These are phyloP conservation scores for Exocentrus adspersus DNA, from an alignment of 2,888 invertebrate genomes.

Conservation along the genomic window DNA sequence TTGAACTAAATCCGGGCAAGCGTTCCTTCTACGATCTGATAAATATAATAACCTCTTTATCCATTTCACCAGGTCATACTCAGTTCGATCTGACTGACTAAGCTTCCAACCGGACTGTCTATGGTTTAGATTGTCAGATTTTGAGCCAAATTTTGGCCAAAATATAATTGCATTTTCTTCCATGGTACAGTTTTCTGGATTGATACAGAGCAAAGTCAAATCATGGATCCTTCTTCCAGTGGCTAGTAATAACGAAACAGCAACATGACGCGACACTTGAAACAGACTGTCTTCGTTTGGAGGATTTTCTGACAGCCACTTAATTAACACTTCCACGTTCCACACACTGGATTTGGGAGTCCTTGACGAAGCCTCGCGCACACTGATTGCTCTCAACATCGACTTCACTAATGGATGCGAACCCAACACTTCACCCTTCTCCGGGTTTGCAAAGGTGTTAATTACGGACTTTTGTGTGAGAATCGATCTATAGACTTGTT, in stretches of 20 bases:
- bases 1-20: too few relatives aligned
- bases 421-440: too few relatives aligned
- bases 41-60: constrained; percentile 19
- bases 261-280: constrained; percentile 27
- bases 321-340: too few relatives aligned
- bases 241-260: constrained; percentile 35
- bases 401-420: too few relatives aligned
- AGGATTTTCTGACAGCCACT: too few relatives aligned
- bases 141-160: constrained; percentile 46
- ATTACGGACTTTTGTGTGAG: neutral
- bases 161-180: constrained; percentile 35
- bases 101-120: constrained; percentile 39
- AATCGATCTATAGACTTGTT: neutral
- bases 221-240: constrained; percentile 45
- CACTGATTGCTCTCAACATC: too few relatives aligned
- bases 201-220: constrained; percentile 35
- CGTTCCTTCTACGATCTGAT: constrained; percentile 21
- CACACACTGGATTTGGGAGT: too few relatives aligned
- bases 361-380: too few relatives aligned
- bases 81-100: neutral
- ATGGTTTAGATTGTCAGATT: constrained; percentile 36
- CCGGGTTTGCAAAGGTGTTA: neutral
- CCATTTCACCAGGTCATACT: constrained; percentile 32
- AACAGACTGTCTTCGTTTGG: constrained; percentile 13
- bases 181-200: neutral